phyloP scores from a whole-genome alignment of 2,888 invertebrate species.

The Stictocephala bisonia region DNA sequence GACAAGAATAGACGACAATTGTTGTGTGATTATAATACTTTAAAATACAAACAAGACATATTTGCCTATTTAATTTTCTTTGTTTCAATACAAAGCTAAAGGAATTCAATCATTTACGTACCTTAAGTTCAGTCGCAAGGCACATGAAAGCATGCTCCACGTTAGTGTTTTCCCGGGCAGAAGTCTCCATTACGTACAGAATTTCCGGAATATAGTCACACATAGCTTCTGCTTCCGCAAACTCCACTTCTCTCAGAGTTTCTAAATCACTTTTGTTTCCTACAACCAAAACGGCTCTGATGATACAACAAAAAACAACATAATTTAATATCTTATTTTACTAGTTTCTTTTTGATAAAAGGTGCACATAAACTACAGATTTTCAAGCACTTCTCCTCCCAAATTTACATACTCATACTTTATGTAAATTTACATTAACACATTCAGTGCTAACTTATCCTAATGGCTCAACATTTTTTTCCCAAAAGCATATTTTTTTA shows the following conservation, averaged over 20 bases:
- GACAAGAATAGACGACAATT: too few relatives aligned
- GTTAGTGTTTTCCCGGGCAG: slow-evolving; percentile 91
- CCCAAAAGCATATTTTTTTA: too few relatives aligned
- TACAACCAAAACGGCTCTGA: slow-evolving; percentile 60
- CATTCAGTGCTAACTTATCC: too few relatives aligned
- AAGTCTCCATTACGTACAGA: slow-evolving; percentile 87
- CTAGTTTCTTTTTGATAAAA: background rate
- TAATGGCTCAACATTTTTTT: too few relatives aligned
- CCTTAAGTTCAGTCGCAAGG: slow-evolving; percentile 89
- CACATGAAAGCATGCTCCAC: slow-evolving; percentile 89
- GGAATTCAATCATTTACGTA: too few relatives aligned
- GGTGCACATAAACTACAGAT: background rate
- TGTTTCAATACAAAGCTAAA: too few relatives aligned
- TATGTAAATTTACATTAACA: too few relatives aligned
- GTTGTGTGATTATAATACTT: too few relatives aligned
- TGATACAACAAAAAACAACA: background rate
- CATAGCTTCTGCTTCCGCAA: slow-evolving; percentile 87
- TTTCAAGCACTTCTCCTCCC: too few relatives aligned
- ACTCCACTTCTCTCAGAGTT: slow-evolving; percentile 83
- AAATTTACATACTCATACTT: too few relatives aligned
- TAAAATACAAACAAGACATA: too few relatives aligned
- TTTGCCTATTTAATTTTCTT: too few relatives aligned
- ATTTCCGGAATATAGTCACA: slow-evolving; percentile 89
- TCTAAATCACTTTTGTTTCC: slow-evolving; percentile 89
- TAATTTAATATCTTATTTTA: background rate